phyloP scores from a whole-genome alignment of 2,888 invertebrate genomes.

The Drosophila emarginata region DNA sequence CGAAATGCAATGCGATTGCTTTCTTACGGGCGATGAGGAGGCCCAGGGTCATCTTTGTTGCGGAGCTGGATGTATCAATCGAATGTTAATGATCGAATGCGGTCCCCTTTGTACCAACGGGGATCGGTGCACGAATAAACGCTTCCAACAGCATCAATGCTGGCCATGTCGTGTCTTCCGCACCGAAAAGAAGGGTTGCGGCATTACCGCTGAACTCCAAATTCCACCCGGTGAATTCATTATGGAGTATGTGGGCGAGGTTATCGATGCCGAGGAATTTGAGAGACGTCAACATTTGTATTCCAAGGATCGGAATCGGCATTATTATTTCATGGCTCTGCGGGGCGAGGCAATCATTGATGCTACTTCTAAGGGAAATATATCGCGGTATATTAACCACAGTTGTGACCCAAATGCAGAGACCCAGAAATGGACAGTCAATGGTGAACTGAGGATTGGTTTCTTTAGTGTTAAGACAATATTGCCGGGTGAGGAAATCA shows the following conservation, averaged over 20 bases:
- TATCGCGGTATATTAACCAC: slow-evolving; percentile 98
- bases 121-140: slow-evolving; percentile 95
- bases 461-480: slow-evolving; percentile 96
- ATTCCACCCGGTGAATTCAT: slow-evolving; percentile 90
- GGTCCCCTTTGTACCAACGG: slow-evolving; percentile 94
- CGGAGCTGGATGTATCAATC: slow-evolving; percentile 97
- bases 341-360: slow-evolving; percentile 97
- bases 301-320: slow-evolving; percentile 93
- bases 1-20: slow-evolving; percentile 97
- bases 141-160: slow-evolving; percentile 94
- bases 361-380: slow-evolving; percentile 97
- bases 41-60: slow-evolving; percentile 93
- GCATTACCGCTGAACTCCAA: slow-evolving; percentile 85
- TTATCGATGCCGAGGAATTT: slow-evolving; percentile 95
- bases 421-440: slow-evolving; percentile 98
- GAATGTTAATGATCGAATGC: slow-evolving; percentile 99
- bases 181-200: slow-evolving; percentile 97
- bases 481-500: slow-evolving; percentile 95
- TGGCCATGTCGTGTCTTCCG: slow-evolving; percentile 93
- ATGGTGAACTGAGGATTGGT: slow-evolving; percentile 96
- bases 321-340: slow-evolving; percentile 99
- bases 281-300: slow-evolving; percentile 93
- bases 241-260: slow-evolving; percentile 99
- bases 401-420: slow-evolving; percentile 99
- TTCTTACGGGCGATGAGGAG: slow-evolving; percentile 93